Evolutionary conservation across 2,797 vertebrate species (phyloP).

Genomic region (Propithecus perrieri): DNA sequence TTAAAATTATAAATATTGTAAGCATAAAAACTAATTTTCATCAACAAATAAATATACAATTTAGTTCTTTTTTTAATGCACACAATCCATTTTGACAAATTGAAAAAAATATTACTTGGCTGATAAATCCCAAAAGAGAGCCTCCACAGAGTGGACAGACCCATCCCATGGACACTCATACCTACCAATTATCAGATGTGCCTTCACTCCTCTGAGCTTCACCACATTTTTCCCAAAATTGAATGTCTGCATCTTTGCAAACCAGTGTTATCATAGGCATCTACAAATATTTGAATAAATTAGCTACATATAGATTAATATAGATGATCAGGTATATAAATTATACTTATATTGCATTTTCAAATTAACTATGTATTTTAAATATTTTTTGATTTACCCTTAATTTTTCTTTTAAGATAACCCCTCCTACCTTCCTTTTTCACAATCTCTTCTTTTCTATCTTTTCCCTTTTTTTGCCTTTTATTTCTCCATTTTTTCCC

Average conservation of each 20-base stretch:
- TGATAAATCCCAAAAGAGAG: neutral
- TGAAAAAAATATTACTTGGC: neutral
- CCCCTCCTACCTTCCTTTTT: neutral
- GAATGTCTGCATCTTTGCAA: neutral
- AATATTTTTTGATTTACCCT: neutral
- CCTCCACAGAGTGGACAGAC: neutral
- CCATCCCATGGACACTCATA: neutral
- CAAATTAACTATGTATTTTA: neutral
- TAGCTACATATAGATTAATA: neutral
- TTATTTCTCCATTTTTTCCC: neutral
- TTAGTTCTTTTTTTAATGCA: neutral
- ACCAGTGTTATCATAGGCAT: neutral
- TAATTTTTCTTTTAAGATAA: slow-evolving; percentile 28
- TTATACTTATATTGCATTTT: neutral
- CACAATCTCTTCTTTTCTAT: neutral
- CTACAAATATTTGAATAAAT: slow-evolving; percentile 30
- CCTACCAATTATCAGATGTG: too few species aligned
- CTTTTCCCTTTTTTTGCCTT: neutral
- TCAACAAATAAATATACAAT: neutral
- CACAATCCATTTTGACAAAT: neutral
- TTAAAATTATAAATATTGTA: neutral
- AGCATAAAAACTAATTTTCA: neutral
- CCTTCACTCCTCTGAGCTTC: neutral
- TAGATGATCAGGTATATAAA: neutral
- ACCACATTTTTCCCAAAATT: neutral